Evolutionary conservation across 2,113 vertebrate genomes (phyloP), one percentile per base, ranked within the genome.

Genomic region (Colaptes auratus): DNA sequence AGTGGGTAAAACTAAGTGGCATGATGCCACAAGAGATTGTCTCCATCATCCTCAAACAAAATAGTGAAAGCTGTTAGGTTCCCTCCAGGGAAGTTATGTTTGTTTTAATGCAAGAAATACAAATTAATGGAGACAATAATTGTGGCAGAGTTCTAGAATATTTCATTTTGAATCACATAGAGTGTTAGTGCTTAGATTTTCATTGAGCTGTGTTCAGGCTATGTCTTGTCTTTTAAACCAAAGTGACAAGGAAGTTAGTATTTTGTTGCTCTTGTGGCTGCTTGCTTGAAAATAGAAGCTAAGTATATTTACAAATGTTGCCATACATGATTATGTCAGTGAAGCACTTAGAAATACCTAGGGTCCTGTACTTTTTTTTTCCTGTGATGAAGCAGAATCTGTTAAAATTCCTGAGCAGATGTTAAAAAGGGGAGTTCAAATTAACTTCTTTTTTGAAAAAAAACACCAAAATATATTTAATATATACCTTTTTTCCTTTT

Each of bases 1-100:
- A 4, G 4, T 69, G 30, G 28, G 25, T 61, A 42, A 81, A 85
- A 24, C 8, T 58, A 27, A 56, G 44, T 16, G 33, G 11, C 6
- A 4, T 0, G 0, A 35, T 44, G 20, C 6, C 8, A 0, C 30
- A 27, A 30, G 53, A 64, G 10, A 25, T 24, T 44, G 15, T 21
- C 9, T 60, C 15, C 15, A 17, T 55, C 44, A 19, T 55, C 44
- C 19, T 46, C 58, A 48, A 17, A 67, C 3, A 18, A 71, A 81
- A 65, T 15, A 39, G 2, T 28, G 39, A 42, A 44, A 80, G 10
- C 18, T 24, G 17, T 35, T 61, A 39, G 13, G 58, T 35, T 76
- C 7, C 12, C n/a, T 19, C 9, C 5, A 50, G 30, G n/a, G 18
- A 58, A 86, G 17, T 39, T 3, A 1, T 10, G 4, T 59, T 46